Evolutionary conservation across 2,888 invertebrate species (phyloP), one percentile per base, ranked within the genome.

Genomic region (Brenthis ino): DNA sequence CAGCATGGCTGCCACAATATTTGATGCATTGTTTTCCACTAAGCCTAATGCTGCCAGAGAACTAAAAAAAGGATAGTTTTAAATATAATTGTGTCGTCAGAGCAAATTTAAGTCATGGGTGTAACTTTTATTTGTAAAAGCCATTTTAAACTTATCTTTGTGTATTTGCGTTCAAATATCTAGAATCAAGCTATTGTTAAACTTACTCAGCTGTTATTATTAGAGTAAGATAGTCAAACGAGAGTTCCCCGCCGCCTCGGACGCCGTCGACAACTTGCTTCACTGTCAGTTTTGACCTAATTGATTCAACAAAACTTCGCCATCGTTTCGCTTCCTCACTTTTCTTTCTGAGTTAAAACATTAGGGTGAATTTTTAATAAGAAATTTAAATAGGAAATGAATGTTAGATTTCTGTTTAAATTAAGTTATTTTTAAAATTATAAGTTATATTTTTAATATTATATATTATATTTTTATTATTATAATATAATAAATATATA

Each of bases 191-290:
- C 14, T 20, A 57, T 50, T 57, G 16, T 43, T 33, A 57, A 67
- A 91, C 94, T 94, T 93, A 97, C 97, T 97, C 96, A 60, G 97
- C 97, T 47, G 97, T 96, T 71, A 97, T 93, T 72, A 97, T 95
- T 69, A 97, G 90, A 71, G 96, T 93, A 14, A 97, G 92, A 81
- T 96, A 97, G 88, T 97, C 97, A 82, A 97, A 97, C 1, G 97
- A 96, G 57, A 97, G 87, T 75, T 95, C 94, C 37, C 97, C 97
- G n/a, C 96, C 96, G 16, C 95, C 93, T 68, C 95, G 89, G 8
- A 96, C 97, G 12, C 96, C 96, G 76, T 96, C 96, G 1, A 97
- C 97, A 0, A 97, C 97, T 89, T 96, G 96, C 77, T 96, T 96
- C 53, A 97, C 96, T 3, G 96, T 96, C 76, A 97, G 86, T 80